These are phyloP conservation scores for Calosoma granatense DNA, from an alignment of 1,140 invertebrate genomes.

Conservation along the genomic window DNA sequence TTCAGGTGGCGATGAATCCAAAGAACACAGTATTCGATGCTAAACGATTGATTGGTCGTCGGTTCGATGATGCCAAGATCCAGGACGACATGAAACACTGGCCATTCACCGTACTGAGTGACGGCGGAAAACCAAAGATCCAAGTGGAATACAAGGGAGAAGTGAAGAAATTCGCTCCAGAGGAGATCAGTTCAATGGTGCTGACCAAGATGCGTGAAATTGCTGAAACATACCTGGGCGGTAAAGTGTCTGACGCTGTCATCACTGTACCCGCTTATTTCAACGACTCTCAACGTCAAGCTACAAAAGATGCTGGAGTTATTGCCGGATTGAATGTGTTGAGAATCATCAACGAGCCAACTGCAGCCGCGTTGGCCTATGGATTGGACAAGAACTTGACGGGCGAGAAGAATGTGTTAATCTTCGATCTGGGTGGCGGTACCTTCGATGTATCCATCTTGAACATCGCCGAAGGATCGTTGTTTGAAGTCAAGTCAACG, in stretches of 20 bases:
- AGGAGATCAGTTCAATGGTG: conserved; percentile 73
- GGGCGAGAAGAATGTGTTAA: conserved; percentile 66
- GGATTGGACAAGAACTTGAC: conserved; percentile 74
- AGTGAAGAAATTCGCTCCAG: conserved; percentile 64
- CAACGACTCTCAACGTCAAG: conserved; percentile 32
- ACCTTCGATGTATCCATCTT: conserved; percentile 82
- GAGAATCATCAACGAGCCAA: conserved; percentile 75
- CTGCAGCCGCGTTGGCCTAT: conserved; percentile 74
- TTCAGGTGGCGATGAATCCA: conserved; percentile 68
- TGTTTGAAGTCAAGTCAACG: conserved; percentile 71
- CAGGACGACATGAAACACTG: conserved; percentile 70
- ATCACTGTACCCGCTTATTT: conserved; percentile 54
- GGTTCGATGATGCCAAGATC: conserved; percentile 63
- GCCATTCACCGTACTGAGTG: conserved; percentile 64
- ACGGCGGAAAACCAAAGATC: conserved; percentile 64
- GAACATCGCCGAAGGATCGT: conserved; percentile 72
- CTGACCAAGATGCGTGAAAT: conserved; percentile 52
- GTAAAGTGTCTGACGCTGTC: conserved; percentile 49
- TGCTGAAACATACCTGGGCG: conserved; percentile 45
- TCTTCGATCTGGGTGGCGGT: conserved; percentile 65
- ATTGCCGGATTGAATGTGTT: conserved; percentile 71
- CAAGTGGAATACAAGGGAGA: conserved; percentile 67
- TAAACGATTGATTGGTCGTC: conserved; percentile 67
- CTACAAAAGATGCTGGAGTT: conserved; percentile 57
- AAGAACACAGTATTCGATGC: conserved; percentile 78